Evolutionary conservation across 2,113 vertebrate genomes (phyloP), one percentile per base, ranked within the genome.

Genomic region (Lagopus muta): DNA sequence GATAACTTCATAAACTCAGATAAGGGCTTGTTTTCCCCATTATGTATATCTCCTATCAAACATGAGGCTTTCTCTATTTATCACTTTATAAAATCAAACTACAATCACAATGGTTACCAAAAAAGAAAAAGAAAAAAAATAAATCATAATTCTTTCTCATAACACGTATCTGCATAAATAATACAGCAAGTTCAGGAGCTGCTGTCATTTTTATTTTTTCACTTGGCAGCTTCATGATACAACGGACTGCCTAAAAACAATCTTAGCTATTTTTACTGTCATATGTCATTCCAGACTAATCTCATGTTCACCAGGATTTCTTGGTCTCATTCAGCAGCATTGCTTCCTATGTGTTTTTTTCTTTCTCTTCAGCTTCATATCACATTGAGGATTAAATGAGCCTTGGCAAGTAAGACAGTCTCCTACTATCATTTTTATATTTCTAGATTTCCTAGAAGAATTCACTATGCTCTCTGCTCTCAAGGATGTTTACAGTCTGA

Each of bases 321-420:
- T 89, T 65, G 71, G 74, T 93, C 71, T 91, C 88, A 77, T 92
- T 92, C 88, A 57, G 47, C 69, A 80, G 20, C 38, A 12, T 60
- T 89, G 28, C 10, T 83, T 77, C 45, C 47, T 71, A 65, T 71
- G 50, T 90, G 57, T 64, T 94, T 94, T 94, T 70, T 88, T 28
- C 69, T 77, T 95, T 82, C 85, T 87, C 55, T 88, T 89, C 55
- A 88, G 60, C 25, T 71, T 71, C 85, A 45, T 88, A 71, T 77
- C 69, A 60, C 60, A 64, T 42, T 30, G 40, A 83, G 82, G 42
- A 89, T 87, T 91, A 94, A 95, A 91, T 82, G 87, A 95, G 28
- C 88, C 88, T 94, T 91, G 75, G 60, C 67, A 92, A 91, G 40
- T 50, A 58, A 82, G 50, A 61, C 28, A 66, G 55, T 73, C 55